Base-by-base conservation (phyloP, 2,888 invertebrate species). In the Philhelius pedissequus region DNA sequence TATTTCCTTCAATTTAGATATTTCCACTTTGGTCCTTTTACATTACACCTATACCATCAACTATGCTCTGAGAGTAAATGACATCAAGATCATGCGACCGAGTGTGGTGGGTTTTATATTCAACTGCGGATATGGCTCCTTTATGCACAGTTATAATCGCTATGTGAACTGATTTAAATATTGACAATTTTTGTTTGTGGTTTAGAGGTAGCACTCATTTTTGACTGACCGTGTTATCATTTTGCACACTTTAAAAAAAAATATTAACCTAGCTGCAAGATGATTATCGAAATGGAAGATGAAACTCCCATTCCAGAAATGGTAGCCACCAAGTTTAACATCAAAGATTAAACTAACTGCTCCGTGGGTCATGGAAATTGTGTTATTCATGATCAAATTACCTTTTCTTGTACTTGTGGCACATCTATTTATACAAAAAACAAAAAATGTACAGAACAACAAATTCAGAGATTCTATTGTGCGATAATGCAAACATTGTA, bases 181-280 rank as follows among this genome's bases (percentile, higher is more conserved):
- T 68, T 73, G 82, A 77, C 81, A 71, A 30, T 27, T 35, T 54
- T 69, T n/a, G n/a, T 35, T 35, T 20, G 32, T 2, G 3, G 9
- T 2, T 30, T 2, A 32, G n/a, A 4, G 4, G 13, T 35, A 38
- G 35, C 20, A 9, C 43, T 1, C 11, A 43, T 25, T 52, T 30
- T 64, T 58, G 78, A 82, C 73, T 77, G 78, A 83, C 73, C 73
- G 54, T 82, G 73, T 82, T 71, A 82, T 82, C 77, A 66, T 78
- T 60, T 60, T 40, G 20, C 32, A 43, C 52, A 15, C n/a, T n/a
- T n/a, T n/a, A n/a, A n/a, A 13, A 22, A 40, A 22, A 58, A 25
- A 25, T n/a, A n/a, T 35, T 8, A 20, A 22, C 18, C 56, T 22
- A 20, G 7, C 30, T 18, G 20, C 56, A 13, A 60, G 78, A 83